Evolutionary conservation across 53 echinoderm and acorn worm genomes (phyloP), one percentile per base, ranked within the genome.

Genomic region (Apostichopus leukothele): DNA sequence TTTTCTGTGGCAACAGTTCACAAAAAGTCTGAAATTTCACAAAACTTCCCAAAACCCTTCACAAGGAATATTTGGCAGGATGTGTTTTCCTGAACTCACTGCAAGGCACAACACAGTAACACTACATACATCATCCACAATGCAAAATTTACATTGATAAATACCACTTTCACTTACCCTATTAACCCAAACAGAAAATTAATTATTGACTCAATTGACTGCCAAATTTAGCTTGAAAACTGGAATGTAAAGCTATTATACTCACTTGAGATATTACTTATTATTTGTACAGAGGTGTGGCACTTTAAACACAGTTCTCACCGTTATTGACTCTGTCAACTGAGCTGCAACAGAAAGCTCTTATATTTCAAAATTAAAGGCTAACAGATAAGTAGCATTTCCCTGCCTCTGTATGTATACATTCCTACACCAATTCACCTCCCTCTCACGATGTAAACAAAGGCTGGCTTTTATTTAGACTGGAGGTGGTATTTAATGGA

Each of bases 261-360:
- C 18, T 71, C 71, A 71, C 71, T 71, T 71, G 16, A 71, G 71
- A 13, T 71, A 71, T 71, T 4, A 71, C 71, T 71, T 71, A 71
- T 71, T 71, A 71, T 71, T 71, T 71, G 71, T n/a, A 71, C 71
- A 71, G 20, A 71, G 71, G 71, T 18, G 71, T 71, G 71, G 71
- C 18, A 71, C 71, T 71, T 71, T 71, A 71, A 71, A 71, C 18
- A 71, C 71, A 71, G 20, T 71, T 71, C 20, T 71, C n/a, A 71
- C 18, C 71, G 0, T 71, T 71, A 19, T 71, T 71, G 71, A 71
- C 71, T 16, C 71, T 71, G 71, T 18, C 18, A 71, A 71, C 71
- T 19, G 20, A 71, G 39, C 2, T 19, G 18, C 18, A 16, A 19
- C 71, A 5, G 71, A 71, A 71, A 19, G 20, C 71, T 18, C 18